phyloP scores from a whole-genome alignment of 2,113 vertebrate genomes.

The Mastomys coucha region DNA sequence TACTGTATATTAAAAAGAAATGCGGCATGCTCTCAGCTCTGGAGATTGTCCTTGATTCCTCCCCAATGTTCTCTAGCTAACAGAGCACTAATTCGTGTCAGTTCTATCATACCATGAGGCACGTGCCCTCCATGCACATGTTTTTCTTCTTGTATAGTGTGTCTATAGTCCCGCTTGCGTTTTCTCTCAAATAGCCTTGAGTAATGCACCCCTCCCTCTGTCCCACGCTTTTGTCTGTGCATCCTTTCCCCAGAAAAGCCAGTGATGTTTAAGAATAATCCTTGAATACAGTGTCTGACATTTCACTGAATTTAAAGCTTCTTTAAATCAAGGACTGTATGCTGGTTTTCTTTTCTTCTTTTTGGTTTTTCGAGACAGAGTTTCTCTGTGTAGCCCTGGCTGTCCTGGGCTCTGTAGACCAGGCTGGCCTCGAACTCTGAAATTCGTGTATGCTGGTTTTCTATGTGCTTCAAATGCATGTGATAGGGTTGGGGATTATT shows the following conservation, averaged over 20 bases:
- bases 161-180: too few species aligned
- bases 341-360: neutral
- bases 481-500: neutral
- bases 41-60: neutral
- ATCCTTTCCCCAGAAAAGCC: neutral
- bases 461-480: neutral
- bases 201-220: neutral
- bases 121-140: too few species aligned
- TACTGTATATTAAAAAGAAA: neutral
- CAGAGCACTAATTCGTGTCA: neutral
- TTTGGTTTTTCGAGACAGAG: too few species aligned
- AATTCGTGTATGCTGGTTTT: neutral
- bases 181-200: neutral
- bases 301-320: neutral
- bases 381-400: too few species aligned
- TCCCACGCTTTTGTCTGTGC: neutral
- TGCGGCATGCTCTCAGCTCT: neutral
- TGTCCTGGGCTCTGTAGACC: too few species aligned
- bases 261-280: neutral
- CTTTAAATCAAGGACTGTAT: neutral
- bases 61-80: neutral
- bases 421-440: too few species aligned
- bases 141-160: neutral
- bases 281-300: neutral
- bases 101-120: neutral